Conservation (phyloP, 2,888 invertebrate genomes). For the Gortyna flavago region DNA sequence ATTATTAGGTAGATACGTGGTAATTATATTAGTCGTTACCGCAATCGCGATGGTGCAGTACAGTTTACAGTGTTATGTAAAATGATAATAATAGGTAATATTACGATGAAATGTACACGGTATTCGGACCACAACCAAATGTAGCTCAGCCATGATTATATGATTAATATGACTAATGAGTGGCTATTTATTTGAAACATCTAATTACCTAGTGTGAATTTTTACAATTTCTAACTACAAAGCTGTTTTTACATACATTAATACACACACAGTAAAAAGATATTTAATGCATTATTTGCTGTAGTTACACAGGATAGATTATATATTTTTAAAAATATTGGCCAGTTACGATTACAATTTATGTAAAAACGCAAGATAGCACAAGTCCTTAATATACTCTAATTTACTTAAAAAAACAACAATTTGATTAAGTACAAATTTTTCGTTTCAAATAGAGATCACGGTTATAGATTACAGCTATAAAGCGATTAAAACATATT, state of each 20-base stretch:
- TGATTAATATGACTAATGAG: slow-evolving; percentile 65
- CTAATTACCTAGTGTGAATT: slow-evolving; percentile 76
- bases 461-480: slow-evolving; percentile 74
- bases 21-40: slow-evolving; percentile 29
- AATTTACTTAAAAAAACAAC: slow-evolving; percentile 79
- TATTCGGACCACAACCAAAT: slow-evolving; percentile 55
- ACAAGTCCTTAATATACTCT: slow-evolving; percentile 73
- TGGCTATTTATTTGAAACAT: slow-evolving; percentile 75
- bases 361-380: slow-evolving; percentile 74
- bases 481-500: slow-evolving; percentile 65
- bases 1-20: slow-evolving; percentile 27
- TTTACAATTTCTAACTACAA: slow-evolving; percentile 83
- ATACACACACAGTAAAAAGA: slow-evolving; percentile 78
- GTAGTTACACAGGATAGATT: slow-evolving; percentile 70
- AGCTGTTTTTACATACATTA: slow-evolving; percentile 81
- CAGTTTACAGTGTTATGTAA: slow-evolving; percentile 49
- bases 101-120: slow-evolving; percentile 41
- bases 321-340: slow-evolving; percentile 73
- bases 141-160: slow-evolving; percentile 57
- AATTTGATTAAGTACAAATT: slow-evolving; percentile 76
- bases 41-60: slow-evolving; percentile 45
- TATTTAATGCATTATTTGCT: slow-evolving; percentile 71
- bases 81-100: no score
- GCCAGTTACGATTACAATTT: slow-evolving; percentile 73
- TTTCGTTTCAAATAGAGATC: slow-evolving; percentile 81